These are phyloP conservation scores for Ornithoptera alexandrae DNA, from an alignment of 2,888 invertebrate genomes.

Conservation along the genomic window DNA sequence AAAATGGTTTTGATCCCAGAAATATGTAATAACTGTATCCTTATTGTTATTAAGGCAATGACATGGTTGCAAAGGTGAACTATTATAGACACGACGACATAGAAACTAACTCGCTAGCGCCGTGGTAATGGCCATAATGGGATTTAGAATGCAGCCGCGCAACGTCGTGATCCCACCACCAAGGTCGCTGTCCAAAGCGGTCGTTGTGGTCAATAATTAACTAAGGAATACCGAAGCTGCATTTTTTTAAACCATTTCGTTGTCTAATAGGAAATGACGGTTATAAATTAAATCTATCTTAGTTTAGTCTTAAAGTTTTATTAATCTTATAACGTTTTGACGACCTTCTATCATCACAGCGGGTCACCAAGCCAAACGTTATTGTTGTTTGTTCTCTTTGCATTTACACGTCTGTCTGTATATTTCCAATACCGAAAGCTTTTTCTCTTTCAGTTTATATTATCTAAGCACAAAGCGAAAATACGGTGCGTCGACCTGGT, in stretches of 20 bases:
- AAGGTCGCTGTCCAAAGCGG: conserved; percentile 51
- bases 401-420: neutral
- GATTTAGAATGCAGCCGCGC: conserved; percentile 50
- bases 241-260: conserved; percentile 2
- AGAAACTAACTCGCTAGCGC: conserved; percentile 5
- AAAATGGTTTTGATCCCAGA: too few relatives aligned
- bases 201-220: conserved; percentile 51
- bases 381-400: conserved; percentile 12
- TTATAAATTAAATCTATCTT: too few relatives aligned
- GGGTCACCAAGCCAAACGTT: conserved; percentile 38
- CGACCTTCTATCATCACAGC: conserved; percentile 41
- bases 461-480: too few relatives aligned
- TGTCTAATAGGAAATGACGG: neutral
- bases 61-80: neutral
- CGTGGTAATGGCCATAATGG: conserved; percentile 16
- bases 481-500: too few relatives aligned
- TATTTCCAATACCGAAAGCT: conserved; percentile 33
- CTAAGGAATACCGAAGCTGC: conserved; percentile 33
- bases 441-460: conserved; percentile 29
- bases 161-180: conserved; percentile 54
- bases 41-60: neutral
- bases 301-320: too few relatives aligned
- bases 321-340: too few relatives aligned
- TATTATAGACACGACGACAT: conserved; percentile 7
- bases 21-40: too few relatives aligned